phyloP scores from a whole-genome alignment of 2,113 vertebrate species.

The Andinoacara biseriatus region DNA sequence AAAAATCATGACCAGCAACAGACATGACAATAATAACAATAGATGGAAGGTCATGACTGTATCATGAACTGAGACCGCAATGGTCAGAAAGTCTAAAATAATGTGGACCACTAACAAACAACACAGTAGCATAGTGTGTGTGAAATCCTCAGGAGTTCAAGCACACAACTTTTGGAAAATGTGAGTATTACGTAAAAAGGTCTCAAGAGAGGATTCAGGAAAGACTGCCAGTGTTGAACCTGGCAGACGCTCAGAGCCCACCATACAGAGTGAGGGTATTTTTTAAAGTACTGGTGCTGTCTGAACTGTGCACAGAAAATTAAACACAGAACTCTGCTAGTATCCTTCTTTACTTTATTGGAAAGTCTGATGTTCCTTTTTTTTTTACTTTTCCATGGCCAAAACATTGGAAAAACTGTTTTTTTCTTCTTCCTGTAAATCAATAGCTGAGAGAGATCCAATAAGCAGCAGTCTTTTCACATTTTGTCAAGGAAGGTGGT shows the following conservation, averaged over 20 bases:
- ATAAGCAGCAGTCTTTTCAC: not conserved
- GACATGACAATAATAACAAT: no score
- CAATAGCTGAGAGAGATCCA: not conserved
- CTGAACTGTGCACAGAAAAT: not conserved
- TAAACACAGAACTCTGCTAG: not conserved
- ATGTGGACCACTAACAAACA: not conserved
- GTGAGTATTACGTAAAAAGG: not conserved
- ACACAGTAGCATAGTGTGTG: not conserved
- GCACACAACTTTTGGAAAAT: not conserved
- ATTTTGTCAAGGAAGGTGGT: not conserved
- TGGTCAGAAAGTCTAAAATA: not conserved
- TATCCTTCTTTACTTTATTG: not conserved
- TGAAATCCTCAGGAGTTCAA: not conserved
- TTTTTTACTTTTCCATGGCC: not conserved
- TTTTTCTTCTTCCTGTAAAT: not conserved
- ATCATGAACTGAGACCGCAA: not conserved
- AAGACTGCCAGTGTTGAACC: not conserved
- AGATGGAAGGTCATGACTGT: not conserved
- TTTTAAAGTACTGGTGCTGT: not conserved
- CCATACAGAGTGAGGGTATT: not conserved
- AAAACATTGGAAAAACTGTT: not conserved
- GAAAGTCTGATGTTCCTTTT: not conserved
- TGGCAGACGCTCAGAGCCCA: not conserved
- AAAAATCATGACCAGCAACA: no score
- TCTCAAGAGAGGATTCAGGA: not conserved